Evolutionary conservation across 1,140 invertebrate species (phyloP).

Genomic region (Aricia agestis): DNA sequence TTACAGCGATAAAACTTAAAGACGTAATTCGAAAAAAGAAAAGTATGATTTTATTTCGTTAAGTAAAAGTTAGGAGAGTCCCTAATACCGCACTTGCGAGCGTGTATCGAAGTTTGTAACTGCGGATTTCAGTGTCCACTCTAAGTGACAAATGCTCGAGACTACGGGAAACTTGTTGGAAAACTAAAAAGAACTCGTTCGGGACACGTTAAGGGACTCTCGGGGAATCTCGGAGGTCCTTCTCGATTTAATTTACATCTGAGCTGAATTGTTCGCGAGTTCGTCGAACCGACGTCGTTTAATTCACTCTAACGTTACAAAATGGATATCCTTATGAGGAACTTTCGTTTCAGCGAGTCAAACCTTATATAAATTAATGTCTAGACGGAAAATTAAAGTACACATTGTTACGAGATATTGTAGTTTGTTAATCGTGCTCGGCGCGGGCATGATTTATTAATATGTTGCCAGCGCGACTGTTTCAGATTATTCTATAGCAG

Average conservation of each 20-base stretch:
- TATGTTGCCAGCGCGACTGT: background rate
- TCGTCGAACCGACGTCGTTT: conserved; percentile 55
- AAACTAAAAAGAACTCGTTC: conserved; percentile 64
- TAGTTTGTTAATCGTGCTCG: background rate
- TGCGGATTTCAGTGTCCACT: conserved; percentile 54
- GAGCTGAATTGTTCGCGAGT: conserved; percentile 55
- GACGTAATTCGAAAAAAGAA: background rate
- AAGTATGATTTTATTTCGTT: conserved; percentile 3
- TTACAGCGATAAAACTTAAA: background rate
- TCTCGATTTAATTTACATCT: conserved; percentile 69
- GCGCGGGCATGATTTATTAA: conserved; percentile 8
- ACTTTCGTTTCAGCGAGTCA: conserved; percentile 28
- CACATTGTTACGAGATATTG: conserved; percentile 27
- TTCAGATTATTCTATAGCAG: background rate
- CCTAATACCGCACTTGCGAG: conserved; percentile 27
- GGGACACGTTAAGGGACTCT: conserved; percentile 50
- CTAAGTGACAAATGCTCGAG: conserved; percentile 58
- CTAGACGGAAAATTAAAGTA: conserved; percentile 35
- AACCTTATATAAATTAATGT: conserved; percentile 37
- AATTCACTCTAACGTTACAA: conserved; percentile 52
- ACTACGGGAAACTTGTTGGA: conserved; percentile 59
- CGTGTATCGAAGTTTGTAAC: conserved; percentile 37
- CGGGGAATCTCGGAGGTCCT: conserved; percentile 30
- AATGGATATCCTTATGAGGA: conserved; percentile 51
- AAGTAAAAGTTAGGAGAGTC: conserved; percentile 13